Evolutionary conservation across 1,140 invertebrate species (phyloP).

Genomic region (Drosophila lini): DNA sequence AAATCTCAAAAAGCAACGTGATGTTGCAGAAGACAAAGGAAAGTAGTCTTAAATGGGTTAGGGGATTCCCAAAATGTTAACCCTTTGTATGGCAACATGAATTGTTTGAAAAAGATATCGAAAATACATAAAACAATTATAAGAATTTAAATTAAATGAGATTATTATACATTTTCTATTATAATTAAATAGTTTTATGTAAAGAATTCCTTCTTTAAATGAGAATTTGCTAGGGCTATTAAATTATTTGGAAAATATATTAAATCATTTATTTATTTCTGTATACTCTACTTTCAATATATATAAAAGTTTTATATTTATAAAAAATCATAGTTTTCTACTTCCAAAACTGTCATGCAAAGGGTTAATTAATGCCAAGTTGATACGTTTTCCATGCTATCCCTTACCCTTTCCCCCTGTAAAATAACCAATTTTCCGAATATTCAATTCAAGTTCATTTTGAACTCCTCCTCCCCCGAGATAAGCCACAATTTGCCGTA

Average conservation of each 20-base stretch:
- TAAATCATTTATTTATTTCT: too few species aligned
- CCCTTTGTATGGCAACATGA: constrained; percentile 6
- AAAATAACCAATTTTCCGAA: neutral
- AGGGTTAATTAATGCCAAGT: neutral
- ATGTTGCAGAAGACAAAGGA: neutral
- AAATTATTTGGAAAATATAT: too few species aligned
- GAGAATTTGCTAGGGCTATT: neutral
- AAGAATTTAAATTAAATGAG: neutral
- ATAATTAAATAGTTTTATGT: neutral
- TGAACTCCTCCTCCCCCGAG: neutral
- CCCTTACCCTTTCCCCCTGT: too few species aligned
- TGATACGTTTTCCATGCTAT: neutral
- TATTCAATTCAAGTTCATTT: constrained; percentile 5
- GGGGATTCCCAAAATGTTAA: neutral
- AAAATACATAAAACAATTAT: neutral
- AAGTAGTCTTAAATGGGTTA: neutral
- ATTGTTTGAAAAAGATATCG: too few species aligned
- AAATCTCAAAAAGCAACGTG: neutral
- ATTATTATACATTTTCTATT: neutral
- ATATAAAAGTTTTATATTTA: neutral
- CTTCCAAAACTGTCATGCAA: neutral
- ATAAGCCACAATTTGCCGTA: constrained; percentile 5
- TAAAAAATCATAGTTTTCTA: neutral
- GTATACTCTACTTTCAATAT: too few species aligned
- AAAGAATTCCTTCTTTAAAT: neutral